phyloP scores from a whole-genome alignment of 2,113 vertebrate genomes.

The Microcebus griseorufus region DNA sequence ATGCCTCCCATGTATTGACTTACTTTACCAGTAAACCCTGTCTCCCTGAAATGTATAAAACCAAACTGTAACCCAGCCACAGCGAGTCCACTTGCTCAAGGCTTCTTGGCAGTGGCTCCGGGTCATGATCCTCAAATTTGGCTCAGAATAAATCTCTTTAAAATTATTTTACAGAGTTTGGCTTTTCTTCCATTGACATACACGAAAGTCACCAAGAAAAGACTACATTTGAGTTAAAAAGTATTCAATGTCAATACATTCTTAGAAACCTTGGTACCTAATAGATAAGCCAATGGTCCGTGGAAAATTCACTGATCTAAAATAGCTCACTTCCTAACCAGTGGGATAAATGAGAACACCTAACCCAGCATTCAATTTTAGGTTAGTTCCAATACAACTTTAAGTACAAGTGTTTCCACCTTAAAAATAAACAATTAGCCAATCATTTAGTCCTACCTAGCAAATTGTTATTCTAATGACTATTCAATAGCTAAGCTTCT shows the following conservation, averaged over 20 bases:
- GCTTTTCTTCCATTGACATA: too few relatives aligned
- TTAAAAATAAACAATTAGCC: neutral
- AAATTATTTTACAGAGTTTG: too few relatives aligned
- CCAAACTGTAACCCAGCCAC: too few relatives aligned
- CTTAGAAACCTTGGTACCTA: neutral
- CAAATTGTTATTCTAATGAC: neutral
- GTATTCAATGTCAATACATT: neutral
- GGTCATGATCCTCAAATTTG: too few relatives aligned
- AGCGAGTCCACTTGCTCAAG: too few relatives aligned
- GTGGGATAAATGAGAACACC: neutral
- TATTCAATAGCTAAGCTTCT: neutral
- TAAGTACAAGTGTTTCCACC: neutral
- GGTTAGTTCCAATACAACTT: neutral
- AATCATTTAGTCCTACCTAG: neutral
- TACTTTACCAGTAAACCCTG: too few relatives aligned
- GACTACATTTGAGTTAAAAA: neutral
- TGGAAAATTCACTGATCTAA: neutral
- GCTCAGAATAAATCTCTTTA: too few relatives aligned
- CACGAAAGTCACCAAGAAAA: neutral
- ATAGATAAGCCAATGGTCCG: neutral
- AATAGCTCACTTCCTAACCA: neutral
- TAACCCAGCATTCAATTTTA: too few relatives aligned
- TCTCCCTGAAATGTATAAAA: too few relatives aligned
- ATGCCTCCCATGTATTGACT: too few relatives aligned
- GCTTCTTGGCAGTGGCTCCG: too few relatives aligned